These are phyloP conservation scores for Nematostella vectensis DNA, from an alignment of 92 coral and sea anemone genomes.

Conservation along the genomic window DNA sequence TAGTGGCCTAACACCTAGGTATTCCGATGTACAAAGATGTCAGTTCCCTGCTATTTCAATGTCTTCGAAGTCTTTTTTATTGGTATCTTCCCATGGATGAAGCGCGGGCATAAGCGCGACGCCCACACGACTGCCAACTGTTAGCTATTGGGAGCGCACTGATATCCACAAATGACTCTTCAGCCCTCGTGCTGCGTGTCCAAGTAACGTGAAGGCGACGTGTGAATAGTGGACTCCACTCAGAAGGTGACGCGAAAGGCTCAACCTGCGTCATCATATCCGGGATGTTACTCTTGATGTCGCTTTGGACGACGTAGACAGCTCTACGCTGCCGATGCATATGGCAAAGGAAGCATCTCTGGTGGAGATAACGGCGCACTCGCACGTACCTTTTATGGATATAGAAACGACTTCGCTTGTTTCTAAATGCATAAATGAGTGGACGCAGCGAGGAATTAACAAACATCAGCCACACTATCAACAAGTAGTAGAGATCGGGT, in stretches of 20 bases:
- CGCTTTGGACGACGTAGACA: background rate
- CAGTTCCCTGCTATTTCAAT: no score
- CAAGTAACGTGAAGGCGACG: background rate
- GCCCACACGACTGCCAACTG: no score
- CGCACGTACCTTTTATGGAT: conserved; percentile 1
- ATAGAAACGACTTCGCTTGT: conserved; percentile 8
- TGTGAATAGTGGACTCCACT: background rate
- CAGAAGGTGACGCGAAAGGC: background rate
- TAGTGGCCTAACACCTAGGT: no score
- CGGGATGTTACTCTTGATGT: background rate
- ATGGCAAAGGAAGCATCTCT: background rate
- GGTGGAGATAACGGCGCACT: background rate
- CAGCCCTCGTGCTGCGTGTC: background rate
- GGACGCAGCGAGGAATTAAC: conserved; percentile 15
- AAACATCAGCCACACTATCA: conserved; percentile 4
- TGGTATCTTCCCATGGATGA: no score
- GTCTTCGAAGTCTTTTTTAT: no score
- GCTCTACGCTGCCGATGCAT: background rate
- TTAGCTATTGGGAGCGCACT: no score
- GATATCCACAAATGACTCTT: background rate
- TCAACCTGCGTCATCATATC: background rate
- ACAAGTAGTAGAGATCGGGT: background rate
- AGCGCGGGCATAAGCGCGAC: no score
- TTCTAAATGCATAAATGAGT: conserved; percentile 20
- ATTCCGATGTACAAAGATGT: no score